Conservation (phyloP, 2,113 vertebrate genomes). For the Alethe castanea region DNA sequence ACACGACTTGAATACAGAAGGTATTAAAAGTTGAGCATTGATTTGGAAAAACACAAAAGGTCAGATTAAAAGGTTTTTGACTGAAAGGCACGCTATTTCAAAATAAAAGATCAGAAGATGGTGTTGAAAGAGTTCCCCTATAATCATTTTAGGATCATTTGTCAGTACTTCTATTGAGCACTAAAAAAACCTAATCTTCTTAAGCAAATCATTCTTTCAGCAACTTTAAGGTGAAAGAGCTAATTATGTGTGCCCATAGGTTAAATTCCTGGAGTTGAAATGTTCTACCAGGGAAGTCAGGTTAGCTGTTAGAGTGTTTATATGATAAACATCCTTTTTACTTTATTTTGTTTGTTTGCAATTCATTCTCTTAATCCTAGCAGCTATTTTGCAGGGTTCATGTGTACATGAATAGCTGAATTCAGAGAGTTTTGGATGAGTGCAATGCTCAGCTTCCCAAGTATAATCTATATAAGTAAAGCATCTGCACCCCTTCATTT, state of each 20-base stretch:
- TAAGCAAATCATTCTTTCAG: slow-evolving; percentile 73
- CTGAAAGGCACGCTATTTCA: slow-evolving; percentile 26
- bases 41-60: not conserved
- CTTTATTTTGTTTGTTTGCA: not conserved
- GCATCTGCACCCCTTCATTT: not conserved
- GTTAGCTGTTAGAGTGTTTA: not conserved
- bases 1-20: not conserved
- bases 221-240: slow-evolving; percentile 69
- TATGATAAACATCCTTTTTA: not conserved
- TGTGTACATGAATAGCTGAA: not conserved
- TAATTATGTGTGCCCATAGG: slow-evolving; percentile 38
- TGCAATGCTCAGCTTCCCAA: not conserved
- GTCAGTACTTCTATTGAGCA: slow-evolving; percentile 70
- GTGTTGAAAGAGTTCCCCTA: slow-evolving; percentile 65
- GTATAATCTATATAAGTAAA: not conserved
- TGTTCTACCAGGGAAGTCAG: not conserved
- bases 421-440: not conserved
- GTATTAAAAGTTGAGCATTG: not conserved
- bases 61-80: slow-evolving; percentile 19
- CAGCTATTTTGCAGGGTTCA: not conserved
- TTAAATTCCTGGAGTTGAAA: slow-evolving; percentile 36
- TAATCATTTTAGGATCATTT: slow-evolving; percentile 72
- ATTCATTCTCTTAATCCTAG: not conserved
- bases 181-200: slow-evolving; percentile 75
- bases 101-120: slow-evolving; percentile 56